Base-by-base conservation (phyloP, 2,888 invertebrate species). In the Cistogaster globosa region DNA sequence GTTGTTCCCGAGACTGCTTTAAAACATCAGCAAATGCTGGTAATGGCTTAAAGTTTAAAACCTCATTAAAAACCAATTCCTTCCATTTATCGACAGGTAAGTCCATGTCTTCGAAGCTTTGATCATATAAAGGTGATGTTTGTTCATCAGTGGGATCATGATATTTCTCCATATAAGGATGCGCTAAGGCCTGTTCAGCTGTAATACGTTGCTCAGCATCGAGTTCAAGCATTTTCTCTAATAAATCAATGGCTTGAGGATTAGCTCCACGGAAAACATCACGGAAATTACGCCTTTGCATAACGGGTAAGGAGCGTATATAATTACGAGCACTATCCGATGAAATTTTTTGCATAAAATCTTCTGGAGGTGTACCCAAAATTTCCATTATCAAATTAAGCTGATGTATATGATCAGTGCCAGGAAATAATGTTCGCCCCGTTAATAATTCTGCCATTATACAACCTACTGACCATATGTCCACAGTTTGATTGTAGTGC, bases 401-500 rank as follows among this genome's bases (percentile, higher is more conserved):
- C 94, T 99, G 99, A 93, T 99, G 98, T 93, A 99, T 98, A 98
- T 98, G 99, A 94, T 99, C 99, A 85, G 97, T 97, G 88, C 99
- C 99, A 42, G 99, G 99, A 92, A 99, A 99, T 69, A 99, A 94
- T 18, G 98, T 98, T 89, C 97, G 95, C 75, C 98, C 96, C 0
- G 98, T 99, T 87, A 99, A 94, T 88, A 99, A 94, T 93, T 99
- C 99, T 16, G 99, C 99, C 97, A 99, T 98, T 89, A 99, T 99
- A 93, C 99, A 99, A 32, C 99, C 99, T 65, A 99, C 99, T 0
- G 98, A 98, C 99, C 99, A 99, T 92, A 99, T 98, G 92, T 99
- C 99, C 86, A 99, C 99, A 86, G 99, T 99, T 93, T 99, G 98
- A 93, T 98, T 98, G 92, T 99, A 99, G 92, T 99, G 99, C 99